Conservation (phyloP, 2,113 vertebrate species). For the Dipodomys spectabilis region DNA sequence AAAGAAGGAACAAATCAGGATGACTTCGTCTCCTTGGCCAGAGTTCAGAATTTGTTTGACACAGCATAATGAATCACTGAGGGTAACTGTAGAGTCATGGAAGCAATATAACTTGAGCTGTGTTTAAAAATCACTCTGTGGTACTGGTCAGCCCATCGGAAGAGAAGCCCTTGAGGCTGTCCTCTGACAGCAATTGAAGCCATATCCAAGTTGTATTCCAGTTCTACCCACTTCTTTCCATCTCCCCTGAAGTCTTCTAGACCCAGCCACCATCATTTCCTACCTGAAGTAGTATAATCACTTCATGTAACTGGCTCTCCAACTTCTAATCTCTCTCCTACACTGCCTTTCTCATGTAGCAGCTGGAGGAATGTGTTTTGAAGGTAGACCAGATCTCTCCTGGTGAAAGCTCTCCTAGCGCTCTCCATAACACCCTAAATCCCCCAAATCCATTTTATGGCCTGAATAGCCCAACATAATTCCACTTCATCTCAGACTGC, state of each 20-base stretch:
- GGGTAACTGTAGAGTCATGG: not conserved
- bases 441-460: not conserved
- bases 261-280: not conserved
- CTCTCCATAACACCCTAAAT: not conserved
- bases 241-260: not conserved
- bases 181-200: not conserved
- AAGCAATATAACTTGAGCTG: not conserved
- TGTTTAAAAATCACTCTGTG: slow-evolving; percentile 2
- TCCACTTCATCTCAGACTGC: not conserved
- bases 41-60: not conserved
- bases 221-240: not conserved
- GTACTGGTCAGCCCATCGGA: not conserved
- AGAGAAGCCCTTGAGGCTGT: not conserved
- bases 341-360: not conserved
- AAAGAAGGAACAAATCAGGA: not conserved
- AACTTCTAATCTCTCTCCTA: not conserved
- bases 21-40: not conserved
- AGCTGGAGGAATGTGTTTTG: not conserved
- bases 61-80: not conserved
- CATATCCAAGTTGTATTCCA: not conserved
- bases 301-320: not conserved
- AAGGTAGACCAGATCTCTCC: not conserved
- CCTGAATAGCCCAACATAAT: not conserved
- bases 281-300: not conserved
- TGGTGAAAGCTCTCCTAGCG: not conserved